Evolutionary conservation across 1,140 invertebrate genomes (phyloP).

Genomic region (Drosophila parabipectinata): DNA sequence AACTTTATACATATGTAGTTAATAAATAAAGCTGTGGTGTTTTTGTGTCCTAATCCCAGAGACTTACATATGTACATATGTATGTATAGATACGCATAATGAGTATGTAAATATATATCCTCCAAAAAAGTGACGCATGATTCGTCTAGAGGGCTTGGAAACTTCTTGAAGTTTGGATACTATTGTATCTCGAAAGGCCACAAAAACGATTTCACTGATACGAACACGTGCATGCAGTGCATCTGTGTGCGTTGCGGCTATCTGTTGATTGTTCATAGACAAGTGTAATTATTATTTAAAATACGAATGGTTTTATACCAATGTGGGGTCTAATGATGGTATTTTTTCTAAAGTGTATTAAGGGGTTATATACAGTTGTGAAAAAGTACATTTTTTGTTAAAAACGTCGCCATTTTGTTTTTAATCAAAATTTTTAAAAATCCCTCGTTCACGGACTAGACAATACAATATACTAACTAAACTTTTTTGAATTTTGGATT

Average conservation of each 20-base stretch:
- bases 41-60: background rate
- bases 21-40: background rate
- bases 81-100: background rate
- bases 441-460: too few relatives aligned
- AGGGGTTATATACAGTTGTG: too few relatives aligned
- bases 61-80: background rate
- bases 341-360: background rate
- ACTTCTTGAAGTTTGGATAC: conserved; percentile 46
- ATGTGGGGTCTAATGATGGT: background rate
- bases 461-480: too few relatives aligned
- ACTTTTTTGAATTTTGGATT: too few relatives aligned
- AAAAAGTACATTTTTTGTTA: too few relatives aligned
- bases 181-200: conserved; percentile 20
- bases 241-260: conserved; percentile 19
- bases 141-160: conserved; percentile 33
- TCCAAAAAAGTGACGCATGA: conserved; percentile 1
- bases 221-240: conserved; percentile 6
- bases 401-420: too few relatives aligned
- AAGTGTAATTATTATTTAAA: conserved; percentile 47
- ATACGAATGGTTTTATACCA: background rate
- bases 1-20: background rate
- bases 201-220: background rate
- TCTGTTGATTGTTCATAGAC: conserved; percentile 58
- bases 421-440: too few relatives aligned
- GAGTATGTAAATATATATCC: background rate